A percentile compares a stretch with the other conserved stretches of the same genome.
Conservation (phyloP, 2,797 vertebrate species). For the Eulemur coronatus region DNA sequence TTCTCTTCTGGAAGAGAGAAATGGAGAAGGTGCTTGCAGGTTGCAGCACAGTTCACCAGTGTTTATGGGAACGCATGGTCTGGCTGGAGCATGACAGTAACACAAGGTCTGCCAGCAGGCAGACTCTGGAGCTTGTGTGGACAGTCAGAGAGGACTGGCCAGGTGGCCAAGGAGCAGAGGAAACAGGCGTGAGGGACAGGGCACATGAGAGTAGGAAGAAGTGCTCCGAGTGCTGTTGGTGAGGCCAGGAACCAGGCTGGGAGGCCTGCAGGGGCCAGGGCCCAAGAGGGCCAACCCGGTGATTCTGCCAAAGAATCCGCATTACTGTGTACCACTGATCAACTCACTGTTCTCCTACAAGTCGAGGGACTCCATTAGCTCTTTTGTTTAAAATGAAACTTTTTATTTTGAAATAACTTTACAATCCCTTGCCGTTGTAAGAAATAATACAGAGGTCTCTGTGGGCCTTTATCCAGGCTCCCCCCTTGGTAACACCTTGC, state of each 20-base stretch:
- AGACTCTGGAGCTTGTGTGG: neutral
- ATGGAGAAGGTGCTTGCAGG: neutral
- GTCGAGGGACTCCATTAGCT: neutral
- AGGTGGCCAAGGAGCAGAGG: neutral
- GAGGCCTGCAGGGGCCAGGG: neutral
- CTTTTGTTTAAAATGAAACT: neutral
- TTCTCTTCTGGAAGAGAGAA: neutral
- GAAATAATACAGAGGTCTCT: neutral
- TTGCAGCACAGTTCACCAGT: neutral
- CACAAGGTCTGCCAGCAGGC: neutral
- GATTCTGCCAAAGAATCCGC: neutral
- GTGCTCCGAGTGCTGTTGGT: no score
- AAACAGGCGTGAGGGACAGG: neutral
- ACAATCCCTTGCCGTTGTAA: neutral
- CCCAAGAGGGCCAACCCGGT: neutral
- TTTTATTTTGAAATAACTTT: neutral
- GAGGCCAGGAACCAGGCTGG: no score
- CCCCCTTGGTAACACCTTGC: no score
- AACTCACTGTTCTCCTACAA: neutral
- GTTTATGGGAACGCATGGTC: neutral
- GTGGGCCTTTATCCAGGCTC: neutral
- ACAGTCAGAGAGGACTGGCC: no score
- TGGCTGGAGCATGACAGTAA: neutral
- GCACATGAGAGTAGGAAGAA: no score
- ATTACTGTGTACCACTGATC: neutral